These are phyloP conservation scores for Lagorchestes hirsutus DNA, from an alignment of 2,797 vertebrate genomes.

Conservation along the genomic window DNA sequence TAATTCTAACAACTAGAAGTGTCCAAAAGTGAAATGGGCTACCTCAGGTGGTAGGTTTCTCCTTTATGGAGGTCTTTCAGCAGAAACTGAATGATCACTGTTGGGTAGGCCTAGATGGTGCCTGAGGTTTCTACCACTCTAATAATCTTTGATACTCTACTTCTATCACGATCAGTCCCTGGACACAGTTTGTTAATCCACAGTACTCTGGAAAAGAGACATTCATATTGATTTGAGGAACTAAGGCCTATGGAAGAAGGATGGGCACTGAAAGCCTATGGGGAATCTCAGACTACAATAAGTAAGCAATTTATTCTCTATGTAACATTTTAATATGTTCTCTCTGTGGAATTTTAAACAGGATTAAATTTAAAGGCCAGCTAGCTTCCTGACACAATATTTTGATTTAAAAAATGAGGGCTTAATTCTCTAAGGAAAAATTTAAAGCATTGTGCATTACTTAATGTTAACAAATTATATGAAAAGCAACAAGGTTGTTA, in stretches of 20 bases:
- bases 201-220: background rate
- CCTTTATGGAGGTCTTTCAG: background rate
- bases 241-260: background rate
- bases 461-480: slow-evolving; percentile 1
- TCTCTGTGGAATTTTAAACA: slow-evolving; percentile 20
- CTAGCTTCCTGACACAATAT: slow-evolving; percentile 4
- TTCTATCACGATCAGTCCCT: background rate
- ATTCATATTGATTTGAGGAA: background rate
- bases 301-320: background rate
- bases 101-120: background rate
- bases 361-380: background rate
- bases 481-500: slow-evolving; percentile 8
- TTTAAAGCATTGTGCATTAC: slow-evolving; percentile 13
- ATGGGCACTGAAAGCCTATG: background rate
- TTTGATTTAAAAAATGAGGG: slow-evolving; percentile 23
- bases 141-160: no score
- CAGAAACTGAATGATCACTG: background rate
- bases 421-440: slow-evolving; percentile 8
- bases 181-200: background rate
- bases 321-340: background rate
- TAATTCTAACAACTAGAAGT: background rate
- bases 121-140: background rate
- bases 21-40: background rate
- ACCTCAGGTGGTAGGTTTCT: background rate
- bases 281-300: background rate